Base-by-base conservation (phyloP, 1,140 invertebrate species). In the Bombus waltoni region DNA sequence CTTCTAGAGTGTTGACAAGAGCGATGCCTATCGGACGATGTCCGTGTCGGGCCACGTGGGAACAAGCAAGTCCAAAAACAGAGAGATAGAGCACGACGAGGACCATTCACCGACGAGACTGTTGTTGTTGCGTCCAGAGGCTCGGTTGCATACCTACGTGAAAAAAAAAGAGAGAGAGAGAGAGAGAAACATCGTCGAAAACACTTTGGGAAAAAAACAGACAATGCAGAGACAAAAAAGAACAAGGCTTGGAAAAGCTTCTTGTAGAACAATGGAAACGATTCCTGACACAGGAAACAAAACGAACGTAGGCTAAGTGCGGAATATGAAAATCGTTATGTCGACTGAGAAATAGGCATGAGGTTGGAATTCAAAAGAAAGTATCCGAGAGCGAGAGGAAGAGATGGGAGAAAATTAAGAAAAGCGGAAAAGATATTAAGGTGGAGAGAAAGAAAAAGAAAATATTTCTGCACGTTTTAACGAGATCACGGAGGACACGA, bases 11-110 rank as follows among this genome's bases (percentile, higher is more conserved):
- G 86, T 89, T 75, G 85, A 89, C 88, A 38, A 75, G 70, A 83
- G 47, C 83, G 89, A 90, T 88, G 77, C 53, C 83, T 88, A 90
- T 90, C 89, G 76, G 68, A 53, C 35, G 57, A 71, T 78, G 88
- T 70, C 73, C 81, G 74, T 59, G 47, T 42, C 53, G 40, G 62
- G 47, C 57, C 66, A 85, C 40, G 59, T 38, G 85, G 32, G 47
- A 85, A 79, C 89, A 72, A 72, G 82, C 66, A 59, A 74, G 65
- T 71, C 44, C 53, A 68, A 72, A 88, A 90, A 84, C 65, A 81
- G 86, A 85, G 83, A 90, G 89, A 90, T 90, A 90, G 86, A 90
- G 87, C 89, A 90, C 89, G 86, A 81, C 74, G 76, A 76, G 83
- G 77, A 72, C 75, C 65, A 83, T 85, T 85, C 86, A 66, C 73